phyloP scores from a whole-genome alignment of 1,140 invertebrate species.

The Drosophila insularis region DNA sequence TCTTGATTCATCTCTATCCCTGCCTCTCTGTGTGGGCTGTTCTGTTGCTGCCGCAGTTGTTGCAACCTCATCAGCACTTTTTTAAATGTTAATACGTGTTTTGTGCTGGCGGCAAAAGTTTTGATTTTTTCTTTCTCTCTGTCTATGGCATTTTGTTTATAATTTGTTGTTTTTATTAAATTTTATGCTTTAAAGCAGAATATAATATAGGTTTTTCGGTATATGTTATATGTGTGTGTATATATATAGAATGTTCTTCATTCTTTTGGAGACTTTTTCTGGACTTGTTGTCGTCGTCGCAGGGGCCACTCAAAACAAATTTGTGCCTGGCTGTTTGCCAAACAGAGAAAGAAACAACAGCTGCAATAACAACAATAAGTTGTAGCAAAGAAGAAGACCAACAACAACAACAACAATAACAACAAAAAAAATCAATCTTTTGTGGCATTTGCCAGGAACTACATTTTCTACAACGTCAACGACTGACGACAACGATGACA shows the following conservation, averaged over 20 bases:
- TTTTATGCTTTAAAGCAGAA: slow-evolving; percentile 13
- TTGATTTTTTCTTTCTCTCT: slow-evolving; percentile 17
- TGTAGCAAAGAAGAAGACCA: too few relatives aligned
- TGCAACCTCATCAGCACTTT: slow-evolving; percentile 43
- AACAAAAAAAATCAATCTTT: slow-evolving; percentile 67
- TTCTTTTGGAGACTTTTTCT: slow-evolving; percentile 51
- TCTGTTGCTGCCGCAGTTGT: slow-evolving; percentile 16
- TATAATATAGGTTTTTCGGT: slow-evolving; percentile 32
- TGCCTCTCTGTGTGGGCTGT: slow-evolving; percentile 1
- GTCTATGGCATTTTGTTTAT: slow-evolving; percentile 27
- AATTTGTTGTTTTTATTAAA: slow-evolving; percentile 40
- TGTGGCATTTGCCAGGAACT: slow-evolving; percentile 71
- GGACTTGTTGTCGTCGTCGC: slow-evolving; percentile 72
- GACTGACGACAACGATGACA: slow-evolving; percentile 45
- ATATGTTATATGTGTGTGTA: too few relatives aligned
- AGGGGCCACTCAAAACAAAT: slow-evolving; percentile 72
- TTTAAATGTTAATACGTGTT: slow-evolving; percentile 59
- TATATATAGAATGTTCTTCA: neutral
- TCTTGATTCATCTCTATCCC: neutral
- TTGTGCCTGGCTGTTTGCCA: slow-evolving; percentile 67
- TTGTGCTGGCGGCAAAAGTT: slow-evolving; percentile 43
- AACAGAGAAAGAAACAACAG: slow-evolving; percentile 55
- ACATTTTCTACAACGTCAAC: slow-evolving; percentile 50
- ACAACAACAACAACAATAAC: too few relatives aligned
- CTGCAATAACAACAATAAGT: slow-evolving; percentile 43